Conservation (phyloP, 2,113 vertebrate species). For the Tragulus kanchil region DNA sequence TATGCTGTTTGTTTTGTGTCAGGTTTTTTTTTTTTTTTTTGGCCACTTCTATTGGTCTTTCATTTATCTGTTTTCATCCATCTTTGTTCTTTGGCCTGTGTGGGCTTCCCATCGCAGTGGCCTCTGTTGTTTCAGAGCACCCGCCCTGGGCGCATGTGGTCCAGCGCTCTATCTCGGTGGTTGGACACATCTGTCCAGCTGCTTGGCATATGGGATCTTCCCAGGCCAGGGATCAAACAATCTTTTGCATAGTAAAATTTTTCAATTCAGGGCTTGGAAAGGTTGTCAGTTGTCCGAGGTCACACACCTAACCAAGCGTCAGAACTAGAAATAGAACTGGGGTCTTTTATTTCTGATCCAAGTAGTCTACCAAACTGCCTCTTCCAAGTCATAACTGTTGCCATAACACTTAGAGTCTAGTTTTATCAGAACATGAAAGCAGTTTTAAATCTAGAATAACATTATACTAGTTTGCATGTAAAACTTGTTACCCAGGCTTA, state of each 20-base stretch:
- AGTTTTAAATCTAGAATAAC: conserved; percentile 46
- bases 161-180: too few species aligned
- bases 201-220: too few species aligned
- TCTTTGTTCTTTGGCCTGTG: too few species aligned
- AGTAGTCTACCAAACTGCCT: neutral
- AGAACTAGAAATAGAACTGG: neutral
- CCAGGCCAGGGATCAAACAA: too few species aligned
- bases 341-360: neutral
- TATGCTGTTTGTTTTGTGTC: neutral
- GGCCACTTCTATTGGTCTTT: too few species aligned
- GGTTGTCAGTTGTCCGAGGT: conserved; percentile 15
- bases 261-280: conserved; percentile 19
- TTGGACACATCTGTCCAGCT: too few species aligned
- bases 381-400: conserved; percentile 9
- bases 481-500: conserved; percentile 48
- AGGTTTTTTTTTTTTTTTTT: too few species aligned
- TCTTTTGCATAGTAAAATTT: too few species aligned
- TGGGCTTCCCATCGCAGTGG: too few species aligned
- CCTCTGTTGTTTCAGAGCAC: too few species aligned
- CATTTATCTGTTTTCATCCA: too few species aligned
- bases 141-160: too few species aligned
- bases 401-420: conserved; percentile 54
- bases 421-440: neutral
- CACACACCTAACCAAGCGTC: neutral
- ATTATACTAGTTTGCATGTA: conserved; percentile 32